These are phyloP conservation scores for Lates calcarifer DNA, from an alignment of 2,113 vertebrate genomes.

Conservation along the genomic window DNA sequence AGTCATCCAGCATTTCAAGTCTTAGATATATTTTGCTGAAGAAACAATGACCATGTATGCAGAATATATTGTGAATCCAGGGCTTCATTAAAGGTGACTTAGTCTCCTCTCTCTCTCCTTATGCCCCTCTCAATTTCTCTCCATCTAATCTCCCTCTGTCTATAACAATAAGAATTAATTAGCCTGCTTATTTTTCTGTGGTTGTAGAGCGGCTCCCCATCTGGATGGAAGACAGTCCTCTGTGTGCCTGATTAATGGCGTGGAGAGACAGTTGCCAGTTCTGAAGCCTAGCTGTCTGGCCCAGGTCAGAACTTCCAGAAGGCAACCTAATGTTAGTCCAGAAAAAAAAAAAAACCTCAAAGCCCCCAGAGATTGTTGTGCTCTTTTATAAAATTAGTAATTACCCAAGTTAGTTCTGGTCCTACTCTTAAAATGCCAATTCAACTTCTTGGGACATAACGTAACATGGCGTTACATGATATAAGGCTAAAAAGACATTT, in stretches of 20 bases:
- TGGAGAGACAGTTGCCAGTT: conserved; percentile 92
- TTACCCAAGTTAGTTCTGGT: conserved; percentile 1
- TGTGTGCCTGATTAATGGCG: conserved; percentile 96
- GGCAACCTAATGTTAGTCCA: conserved; percentile 72
- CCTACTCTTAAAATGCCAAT: not conserved
- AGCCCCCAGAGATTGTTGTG: conserved; percentile 18
- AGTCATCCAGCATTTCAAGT: conserved; percentile 70
- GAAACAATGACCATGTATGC: conserved; percentile 84
- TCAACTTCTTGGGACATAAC: not conserved
- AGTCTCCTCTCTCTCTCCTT: conserved; percentile 83
- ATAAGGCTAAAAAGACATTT: no score
- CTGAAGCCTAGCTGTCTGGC: conserved; percentile 78
- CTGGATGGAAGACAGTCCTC: conserved; percentile 96
- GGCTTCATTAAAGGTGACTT: conserved; percentile 94
- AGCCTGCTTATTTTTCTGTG: conserved; percentile 96
- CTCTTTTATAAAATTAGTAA: conserved; percentile 28
- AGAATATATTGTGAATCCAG: conserved; percentile 88
- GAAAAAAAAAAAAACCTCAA: not conserved
- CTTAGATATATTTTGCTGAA: conserved; percentile 80
- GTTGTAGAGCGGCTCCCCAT: conserved; percentile 96
- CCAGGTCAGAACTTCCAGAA: conserved; percentile 83
- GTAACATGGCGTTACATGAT: no score
- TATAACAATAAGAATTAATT: conserved; percentile 99
- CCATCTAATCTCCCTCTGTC: conserved; percentile 98
- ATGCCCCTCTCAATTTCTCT: conserved; percentile 75